Percentiles rank a stretch among this genome's conserved stretches.
Evolutionary conservation across 2,888 invertebrate genomes (phyloP).

Genomic region (Drosophila recens): DNA sequence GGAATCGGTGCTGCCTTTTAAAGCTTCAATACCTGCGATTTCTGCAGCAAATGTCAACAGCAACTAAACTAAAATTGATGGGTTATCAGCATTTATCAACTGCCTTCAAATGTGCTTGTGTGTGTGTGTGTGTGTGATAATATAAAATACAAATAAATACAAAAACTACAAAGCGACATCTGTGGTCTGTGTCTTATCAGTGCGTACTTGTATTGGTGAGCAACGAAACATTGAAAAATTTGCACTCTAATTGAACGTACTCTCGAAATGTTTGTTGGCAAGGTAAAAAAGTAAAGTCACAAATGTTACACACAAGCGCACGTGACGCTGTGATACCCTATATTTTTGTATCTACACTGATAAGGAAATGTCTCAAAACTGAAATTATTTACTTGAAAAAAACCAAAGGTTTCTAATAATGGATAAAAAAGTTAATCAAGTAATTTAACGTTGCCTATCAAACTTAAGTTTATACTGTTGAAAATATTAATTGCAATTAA

Average conservation of each 20-base stretch:
- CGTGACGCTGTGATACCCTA: neutral
- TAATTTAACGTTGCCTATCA: too few relatives aligned
- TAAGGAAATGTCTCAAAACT: too few relatives aligned
- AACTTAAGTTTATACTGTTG: too few relatives aligned
- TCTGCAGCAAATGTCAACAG: conserved; percentile 40
- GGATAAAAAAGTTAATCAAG: too few relatives aligned
- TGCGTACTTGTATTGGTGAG: neutral
- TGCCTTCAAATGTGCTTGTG: neutral
- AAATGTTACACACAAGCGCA: neutral
- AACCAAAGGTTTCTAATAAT: neutral
- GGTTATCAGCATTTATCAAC: conserved; percentile 22
- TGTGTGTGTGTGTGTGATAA: conserved; percentile 7
- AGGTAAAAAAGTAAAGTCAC: neutral
- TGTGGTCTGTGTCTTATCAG: conserved; percentile 10
- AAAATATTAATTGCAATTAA: too few relatives aligned
- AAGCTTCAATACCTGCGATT: conserved; percentile 18
- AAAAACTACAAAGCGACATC: conserved; percentile 15
- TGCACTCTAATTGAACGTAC: conserved; percentile 4
- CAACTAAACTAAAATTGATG: conserved; percentile 57
- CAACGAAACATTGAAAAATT: neutral
- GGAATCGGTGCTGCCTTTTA: conserved; percentile 8
- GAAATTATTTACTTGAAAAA: too few relatives aligned
- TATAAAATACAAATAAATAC: conserved; percentile 14
- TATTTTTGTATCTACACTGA: too few relatives aligned
- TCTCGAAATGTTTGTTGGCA: neutral